Evolutionary conservation across 2,113 vertebrate genomes (phyloP).

Genomic region (Azemiops feae): DNA sequence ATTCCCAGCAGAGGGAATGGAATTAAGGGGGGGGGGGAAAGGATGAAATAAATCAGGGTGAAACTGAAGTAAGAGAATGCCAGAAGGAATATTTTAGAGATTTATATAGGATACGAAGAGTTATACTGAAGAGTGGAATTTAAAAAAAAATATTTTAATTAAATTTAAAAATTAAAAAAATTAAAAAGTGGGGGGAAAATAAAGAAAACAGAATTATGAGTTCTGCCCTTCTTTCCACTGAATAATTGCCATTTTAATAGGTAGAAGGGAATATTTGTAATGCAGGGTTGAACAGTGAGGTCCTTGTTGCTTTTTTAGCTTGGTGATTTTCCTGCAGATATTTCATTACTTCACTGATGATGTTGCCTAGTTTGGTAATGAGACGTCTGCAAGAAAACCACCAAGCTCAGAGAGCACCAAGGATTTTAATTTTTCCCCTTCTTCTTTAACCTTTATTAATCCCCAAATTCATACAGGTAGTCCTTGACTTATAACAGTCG

Average conservation of each 20-base stretch:
- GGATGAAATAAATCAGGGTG: not conserved
- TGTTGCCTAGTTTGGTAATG: not conserved
- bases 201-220: not conserved
- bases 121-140: not conserved
- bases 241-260: not conserved
- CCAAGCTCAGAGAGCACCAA: not conserved
- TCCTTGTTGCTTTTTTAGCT: not conserved
- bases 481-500: too few relatives aligned
- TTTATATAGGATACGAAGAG: not conserved
- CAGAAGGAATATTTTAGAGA: not conserved
- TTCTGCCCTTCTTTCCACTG: not conserved
- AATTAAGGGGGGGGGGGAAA: too few relatives aligned
- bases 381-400: not conserved
- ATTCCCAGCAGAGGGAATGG: not conserved
- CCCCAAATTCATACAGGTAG: too few relatives aligned
- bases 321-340: not conserved
- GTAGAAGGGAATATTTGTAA: not conserved
- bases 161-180: not conserved
- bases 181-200: not conserved
- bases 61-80: not conserved
- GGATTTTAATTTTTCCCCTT: not conserved
- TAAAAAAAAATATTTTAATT: not conserved
- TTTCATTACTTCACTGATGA: not conserved
- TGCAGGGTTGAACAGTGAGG: not conserved
- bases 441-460: too few relatives aligned